A percentile compares a stretch with the other conserved stretches of the same genome.
phyloP scores from a whole-genome alignment of 2,113 vertebrate species.

The Conger conger region DNA sequence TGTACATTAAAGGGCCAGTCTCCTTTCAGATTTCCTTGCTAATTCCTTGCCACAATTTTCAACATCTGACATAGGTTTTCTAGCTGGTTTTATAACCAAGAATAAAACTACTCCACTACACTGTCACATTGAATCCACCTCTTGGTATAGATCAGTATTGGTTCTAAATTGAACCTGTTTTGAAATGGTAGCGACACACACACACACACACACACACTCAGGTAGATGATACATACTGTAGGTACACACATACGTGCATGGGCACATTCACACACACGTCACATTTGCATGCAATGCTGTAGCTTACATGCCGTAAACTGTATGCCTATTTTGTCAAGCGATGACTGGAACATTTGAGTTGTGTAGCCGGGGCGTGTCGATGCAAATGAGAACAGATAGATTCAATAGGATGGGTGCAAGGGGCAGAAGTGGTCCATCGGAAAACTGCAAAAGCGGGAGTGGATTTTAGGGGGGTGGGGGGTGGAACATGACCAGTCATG shows the following conservation, averaged over 20 bases:
- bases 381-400: conserved; percentile 95
- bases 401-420: conserved; percentile 80
- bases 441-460: conserved; percentile 44
- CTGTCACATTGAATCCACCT: too few species aligned
- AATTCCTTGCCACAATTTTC: not conserved
- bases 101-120: not conserved
- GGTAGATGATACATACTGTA: too few species aligned
- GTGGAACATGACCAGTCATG: too few species aligned
- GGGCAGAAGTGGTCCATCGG: conserved; percentile 65
- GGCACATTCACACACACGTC: not conserved
- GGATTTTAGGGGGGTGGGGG: not conserved
- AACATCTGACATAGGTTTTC: not conserved
- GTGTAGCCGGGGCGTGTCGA: conserved; percentile 94
- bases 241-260: not conserved
- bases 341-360: conserved; percentile 73
- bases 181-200: not conserved
- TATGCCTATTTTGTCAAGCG: conserved; percentile 87
- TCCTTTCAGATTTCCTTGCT: too few species aligned
- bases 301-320: conserved; percentile 85
- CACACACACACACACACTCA: too few species aligned
- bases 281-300: conserved; percentile 41
- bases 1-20: too few species aligned
- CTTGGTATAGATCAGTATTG: not conserved
- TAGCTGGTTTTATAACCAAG: not conserved
- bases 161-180: not conserved